These are phyloP conservation scores for Eulemur mongoz DNA, from an alignment of 2,797 vertebrate genomes.

Conservation along the genomic window DNA sequence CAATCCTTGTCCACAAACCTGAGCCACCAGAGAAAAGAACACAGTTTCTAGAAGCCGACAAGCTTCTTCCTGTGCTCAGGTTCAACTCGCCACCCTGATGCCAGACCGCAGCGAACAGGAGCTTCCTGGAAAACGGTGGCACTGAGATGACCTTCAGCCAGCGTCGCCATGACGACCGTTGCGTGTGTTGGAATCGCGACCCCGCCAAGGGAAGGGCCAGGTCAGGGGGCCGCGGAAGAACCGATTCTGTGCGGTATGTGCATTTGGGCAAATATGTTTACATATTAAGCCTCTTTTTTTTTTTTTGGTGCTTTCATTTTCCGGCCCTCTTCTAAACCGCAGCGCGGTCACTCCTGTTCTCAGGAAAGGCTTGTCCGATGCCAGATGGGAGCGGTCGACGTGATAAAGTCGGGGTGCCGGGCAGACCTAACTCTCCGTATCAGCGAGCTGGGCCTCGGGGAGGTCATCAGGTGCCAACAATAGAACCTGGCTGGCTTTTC, in stretches of 20 bases:
- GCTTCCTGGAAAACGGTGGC: constrained; percentile 66
- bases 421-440: background rate
- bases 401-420: background rate
- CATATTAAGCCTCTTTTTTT: background rate
- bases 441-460: background rate
- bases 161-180: constrained; percentile 58
- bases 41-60: background rate
- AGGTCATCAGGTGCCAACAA: background rate
- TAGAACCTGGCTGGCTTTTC: background rate
- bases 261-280: constrained; percentile 42
- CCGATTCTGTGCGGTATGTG: background rate
- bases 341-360: background rate
- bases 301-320: background rate
- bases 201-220: constrained; percentile 56
- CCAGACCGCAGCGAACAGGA: constrained; percentile 20
- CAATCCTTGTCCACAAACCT: background rate
- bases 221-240: constrained; percentile 27
- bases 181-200: constrained; percentile 55
- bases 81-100: background rate
- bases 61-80: background rate
- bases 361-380: background rate
- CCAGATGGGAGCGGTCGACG: background rate
- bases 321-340: background rate
- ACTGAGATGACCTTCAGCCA: constrained; percentile 45
- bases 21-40: constrained; percentile 49